phyloP scores from a whole-genome alignment of 2,113 vertebrate genomes.

The Patagioenas fasciata region DNA sequence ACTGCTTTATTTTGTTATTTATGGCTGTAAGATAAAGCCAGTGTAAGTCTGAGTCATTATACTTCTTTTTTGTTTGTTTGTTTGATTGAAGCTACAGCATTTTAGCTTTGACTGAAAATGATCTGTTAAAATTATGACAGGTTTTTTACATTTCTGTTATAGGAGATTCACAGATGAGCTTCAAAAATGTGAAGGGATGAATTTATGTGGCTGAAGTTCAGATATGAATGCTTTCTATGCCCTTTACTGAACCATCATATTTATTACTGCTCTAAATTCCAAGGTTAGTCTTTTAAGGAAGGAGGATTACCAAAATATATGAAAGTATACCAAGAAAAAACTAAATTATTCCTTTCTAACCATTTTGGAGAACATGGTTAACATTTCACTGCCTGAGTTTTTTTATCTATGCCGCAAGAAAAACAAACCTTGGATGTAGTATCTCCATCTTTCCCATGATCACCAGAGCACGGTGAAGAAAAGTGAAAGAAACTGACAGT shows the following conservation, averaged over 20 bases:
- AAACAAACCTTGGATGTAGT: not conserved
- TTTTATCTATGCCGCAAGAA: not conserved
- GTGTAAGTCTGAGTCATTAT: not conserved
- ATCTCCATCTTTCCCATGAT: not conserved
- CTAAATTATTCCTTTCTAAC: not conserved
- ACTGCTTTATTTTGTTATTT: not conserved
- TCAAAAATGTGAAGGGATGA: not conserved
- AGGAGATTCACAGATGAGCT: not conserved
- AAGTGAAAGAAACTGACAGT: not conserved
- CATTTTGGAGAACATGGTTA: not conserved
- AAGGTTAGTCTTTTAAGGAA: not conserved
- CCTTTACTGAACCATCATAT: not conserved
- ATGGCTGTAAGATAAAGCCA: not conserved
- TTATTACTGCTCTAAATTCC: not conserved
- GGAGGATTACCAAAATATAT: not conserved
- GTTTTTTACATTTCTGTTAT: not conserved
- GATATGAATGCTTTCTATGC: not conserved
- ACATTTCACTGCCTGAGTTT: not conserved
- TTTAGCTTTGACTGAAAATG: not conserved
- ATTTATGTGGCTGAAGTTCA: not conserved
- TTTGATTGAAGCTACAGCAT: not conserved
- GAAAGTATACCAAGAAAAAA: not conserved
- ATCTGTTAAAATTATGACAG: not conserved
- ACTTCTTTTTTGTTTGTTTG: not conserved
- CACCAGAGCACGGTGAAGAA: not conserved